A percentile compares a stretch with the other conserved stretches of the same genome.
phyloP scores from a whole-genome alignment of 1,140 invertebrate genomes.

The Hestina assimilis region DNA sequence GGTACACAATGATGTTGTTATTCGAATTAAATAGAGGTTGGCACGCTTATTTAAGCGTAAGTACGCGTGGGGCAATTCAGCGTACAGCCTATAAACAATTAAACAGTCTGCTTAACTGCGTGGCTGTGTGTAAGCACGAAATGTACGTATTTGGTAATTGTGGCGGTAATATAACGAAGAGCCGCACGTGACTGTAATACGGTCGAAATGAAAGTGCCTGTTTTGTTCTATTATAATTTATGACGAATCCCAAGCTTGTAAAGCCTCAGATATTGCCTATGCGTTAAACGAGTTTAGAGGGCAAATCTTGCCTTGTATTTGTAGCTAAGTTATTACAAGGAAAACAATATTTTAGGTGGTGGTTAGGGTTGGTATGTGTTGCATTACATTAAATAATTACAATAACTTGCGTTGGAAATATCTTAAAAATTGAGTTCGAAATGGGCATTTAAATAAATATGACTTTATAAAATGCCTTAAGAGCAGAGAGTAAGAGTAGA shows the following conservation, averaged over 20 bases:
- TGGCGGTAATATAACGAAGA: slow-evolving; percentile 47
- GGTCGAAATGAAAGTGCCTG: slow-evolving; percentile 47
- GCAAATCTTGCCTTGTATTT: slow-evolving; percentile 34
- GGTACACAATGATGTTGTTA: slow-evolving; percentile 17
- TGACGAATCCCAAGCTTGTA: slow-evolving; percentile 42
- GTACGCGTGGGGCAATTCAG: slow-evolving; percentile 31
- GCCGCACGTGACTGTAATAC: slow-evolving; percentile 57
- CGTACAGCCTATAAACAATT: slow-evolving; percentile 51
- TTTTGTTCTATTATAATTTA: slow-evolving; percentile 56
- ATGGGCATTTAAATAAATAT: too few relatives aligned
- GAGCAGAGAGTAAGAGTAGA: too few relatives aligned
- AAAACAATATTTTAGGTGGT: not conserved
- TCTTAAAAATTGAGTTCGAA: too few relatives aligned
- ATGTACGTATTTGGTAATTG: slow-evolving; percentile 60
- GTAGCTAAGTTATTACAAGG: slow-evolving; percentile 5
- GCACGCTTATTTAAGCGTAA: slow-evolving; percentile 32
- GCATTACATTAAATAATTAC: too few relatives aligned
- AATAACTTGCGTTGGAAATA: too few relatives aligned
- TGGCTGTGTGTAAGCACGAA: slow-evolving; percentile 43
- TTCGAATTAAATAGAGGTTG: slow-evolving; percentile 25
- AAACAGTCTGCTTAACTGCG: slow-evolving; percentile 46
- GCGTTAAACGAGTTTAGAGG: slow-evolving; percentile 37
- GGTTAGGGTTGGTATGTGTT: not conserved
- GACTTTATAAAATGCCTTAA: too few relatives aligned
- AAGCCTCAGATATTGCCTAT: slow-evolving; percentile 48